Conservation (phyloP, 2,888 invertebrate genomes). For the Oscheius myriophilus region DNA sequence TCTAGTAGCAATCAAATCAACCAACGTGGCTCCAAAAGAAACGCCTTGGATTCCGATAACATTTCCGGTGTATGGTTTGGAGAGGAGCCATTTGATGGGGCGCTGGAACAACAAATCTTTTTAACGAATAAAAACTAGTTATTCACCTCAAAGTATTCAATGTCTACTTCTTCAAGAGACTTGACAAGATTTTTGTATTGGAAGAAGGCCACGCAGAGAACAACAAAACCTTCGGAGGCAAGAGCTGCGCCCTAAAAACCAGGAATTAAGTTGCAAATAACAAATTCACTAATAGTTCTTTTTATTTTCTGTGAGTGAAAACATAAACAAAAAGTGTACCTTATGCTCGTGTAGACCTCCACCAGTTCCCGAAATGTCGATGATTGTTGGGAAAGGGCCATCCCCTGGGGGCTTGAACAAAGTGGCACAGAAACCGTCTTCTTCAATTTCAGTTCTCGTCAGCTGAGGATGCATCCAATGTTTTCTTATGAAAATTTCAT, state of each 20-base stretch:
- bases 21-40: conserved; percentile 44
- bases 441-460: conserved; percentile 40
- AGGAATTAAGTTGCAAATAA: neutral
- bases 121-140: neutral
- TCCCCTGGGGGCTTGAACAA: conserved; percentile 45
- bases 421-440: conserved; percentile 43
- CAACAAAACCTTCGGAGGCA: conserved; percentile 45
- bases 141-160: conserved; percentile 39
- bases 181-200: conserved; percentile 43
- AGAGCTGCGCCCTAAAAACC: conserved; percentile 36
- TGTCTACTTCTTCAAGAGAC: conserved; percentile 40
- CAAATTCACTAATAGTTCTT: neutral
- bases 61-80: conserved; percentile 37
- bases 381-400: conserved; percentile 44
- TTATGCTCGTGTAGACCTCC: conserved; percentile 47
- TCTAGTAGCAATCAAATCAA: conserved; percentile 37
- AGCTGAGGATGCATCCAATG: conserved; percentile 52
- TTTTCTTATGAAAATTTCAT: conserved; percentile 39
- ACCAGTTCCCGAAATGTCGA: conserved; percentile 47
- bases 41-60: conserved; percentile 47
- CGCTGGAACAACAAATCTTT: conserved; percentile 14
- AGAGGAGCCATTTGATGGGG: conserved; percentile 37
- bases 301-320: neutral
- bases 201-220: conserved; percentile 44
- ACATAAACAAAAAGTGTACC: neutral